Evolutionary conservation across 2,113 vertebrate genomes (phyloP).

Genomic region (Petrocephalus zakoni): DNA sequence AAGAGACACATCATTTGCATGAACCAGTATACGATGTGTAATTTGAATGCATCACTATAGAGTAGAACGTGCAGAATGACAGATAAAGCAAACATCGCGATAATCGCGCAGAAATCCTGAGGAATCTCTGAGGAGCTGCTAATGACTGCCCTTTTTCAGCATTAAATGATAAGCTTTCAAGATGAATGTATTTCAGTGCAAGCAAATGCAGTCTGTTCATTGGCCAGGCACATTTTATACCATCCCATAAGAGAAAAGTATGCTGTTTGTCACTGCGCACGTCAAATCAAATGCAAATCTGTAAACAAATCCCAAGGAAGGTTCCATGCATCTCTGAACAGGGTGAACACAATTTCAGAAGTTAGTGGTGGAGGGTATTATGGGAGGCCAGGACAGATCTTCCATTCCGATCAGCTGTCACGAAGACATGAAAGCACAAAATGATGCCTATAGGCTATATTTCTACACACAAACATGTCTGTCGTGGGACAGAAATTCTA

Average conservation of each 20-base stretch:
- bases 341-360: background rate
- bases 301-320: slow-evolving; percentile 1
- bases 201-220: background rate
- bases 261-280: background rate
- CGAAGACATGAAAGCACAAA: background rate
- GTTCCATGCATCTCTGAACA: background rate
- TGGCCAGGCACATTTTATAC: background rate
- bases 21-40: background rate
- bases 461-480: background rate
- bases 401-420: background rate
- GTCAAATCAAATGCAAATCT: background rate
- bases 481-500: no score
- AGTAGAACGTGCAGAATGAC: background rate
- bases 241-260: background rate
- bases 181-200: background rate
- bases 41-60: slow-evolving; percentile 5
- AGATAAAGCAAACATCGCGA: background rate
- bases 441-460: background rate
- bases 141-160: background rate
- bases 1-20: slow-evolving; percentile 11
- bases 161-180: background rate
- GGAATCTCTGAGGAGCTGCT: background rate
- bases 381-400: background rate
- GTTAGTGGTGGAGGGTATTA: background rate
- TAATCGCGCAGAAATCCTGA: background rate